phyloP scores from a whole-genome alignment of 1,140 invertebrate genomes.

The Calliopsis andreniformis region DNA sequence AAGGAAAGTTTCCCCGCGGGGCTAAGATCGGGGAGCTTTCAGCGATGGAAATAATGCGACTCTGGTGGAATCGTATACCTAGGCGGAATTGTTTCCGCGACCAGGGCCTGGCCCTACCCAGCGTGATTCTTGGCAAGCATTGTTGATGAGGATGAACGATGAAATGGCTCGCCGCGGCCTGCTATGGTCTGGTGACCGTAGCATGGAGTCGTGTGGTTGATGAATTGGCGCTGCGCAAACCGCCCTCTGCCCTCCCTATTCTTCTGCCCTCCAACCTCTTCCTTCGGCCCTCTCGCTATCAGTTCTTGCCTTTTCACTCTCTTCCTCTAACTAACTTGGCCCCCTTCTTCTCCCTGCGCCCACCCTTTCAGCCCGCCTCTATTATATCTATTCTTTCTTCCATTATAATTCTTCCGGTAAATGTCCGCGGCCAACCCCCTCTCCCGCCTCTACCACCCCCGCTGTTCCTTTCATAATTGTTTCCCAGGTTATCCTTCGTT shows the following conservation, averaged over 20 bases:
- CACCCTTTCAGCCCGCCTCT: conserved; percentile 39
- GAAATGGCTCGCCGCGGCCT: conserved; percentile 64
- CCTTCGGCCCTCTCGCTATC: conserved; percentile 42
- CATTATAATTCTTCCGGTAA: conserved; percentile 66
- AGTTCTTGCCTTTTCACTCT: conserved; percentile 25
- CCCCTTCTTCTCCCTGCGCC: conserved; percentile 5
- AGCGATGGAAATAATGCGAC: conserved; percentile 61
- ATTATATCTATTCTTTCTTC: conserved; percentile 67
- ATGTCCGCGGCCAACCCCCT: conserved; percentile 40
- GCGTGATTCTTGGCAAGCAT: conserved; percentile 70
- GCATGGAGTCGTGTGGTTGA: conserved; percentile 67
- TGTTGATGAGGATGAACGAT: conserved; percentile 76
- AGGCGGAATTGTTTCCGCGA: conserved; percentile 60
- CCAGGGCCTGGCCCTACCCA: conserved; percentile 44
- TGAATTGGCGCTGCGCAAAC: conserved; percentile 72
- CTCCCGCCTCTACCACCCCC: not conserved
- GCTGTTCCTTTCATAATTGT: conserved; percentile 57
- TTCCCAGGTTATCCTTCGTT: conserved; percentile 46
- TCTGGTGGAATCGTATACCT: conserved; percentile 54
- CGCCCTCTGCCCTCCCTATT: conserved; percentile 38
- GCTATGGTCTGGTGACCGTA: conserved; percentile 45
- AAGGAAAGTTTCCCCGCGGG: conserved; percentile 23
- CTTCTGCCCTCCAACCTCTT: conserved; percentile 36
- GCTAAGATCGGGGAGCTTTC: conserved; percentile 27
- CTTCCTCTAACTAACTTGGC: conserved; percentile 38